Conservation (phyloP, 2,888 invertebrate genomes). For the Deroplatys truncata region DNA sequence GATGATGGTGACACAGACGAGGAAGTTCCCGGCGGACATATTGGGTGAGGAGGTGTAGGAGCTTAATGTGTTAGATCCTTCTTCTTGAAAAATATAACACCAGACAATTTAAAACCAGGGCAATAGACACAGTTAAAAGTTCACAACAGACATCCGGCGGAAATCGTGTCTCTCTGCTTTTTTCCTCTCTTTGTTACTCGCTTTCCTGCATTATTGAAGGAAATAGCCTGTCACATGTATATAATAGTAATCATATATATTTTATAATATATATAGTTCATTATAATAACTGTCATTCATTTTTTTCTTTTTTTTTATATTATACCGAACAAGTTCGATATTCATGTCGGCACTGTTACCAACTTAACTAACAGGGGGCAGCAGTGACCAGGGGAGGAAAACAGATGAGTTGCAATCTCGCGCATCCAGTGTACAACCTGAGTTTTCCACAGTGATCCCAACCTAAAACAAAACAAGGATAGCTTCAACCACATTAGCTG, state of each 20-base stretch:
- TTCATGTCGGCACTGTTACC: constrained; percentile 16
- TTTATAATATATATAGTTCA: constrained; percentile 24
- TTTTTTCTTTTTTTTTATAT: not conserved
- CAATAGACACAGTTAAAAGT: constrained; percentile 18
- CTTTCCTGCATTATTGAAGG: constrained; percentile 14
- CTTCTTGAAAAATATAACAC: constrained; percentile 22
- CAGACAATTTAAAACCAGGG: constrained; percentile 21
- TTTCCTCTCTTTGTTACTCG: not conserved
- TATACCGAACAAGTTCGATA: not conserved
- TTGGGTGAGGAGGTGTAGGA: not conserved
- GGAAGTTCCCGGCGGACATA: not conserved
- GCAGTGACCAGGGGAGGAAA: constrained; percentile 22
- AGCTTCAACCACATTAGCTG: not conserved
- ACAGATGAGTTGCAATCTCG: constrained; percentile 25
- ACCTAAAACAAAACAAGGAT: constrained; percentile 18
- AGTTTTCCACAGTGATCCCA: constrained; percentile 29
- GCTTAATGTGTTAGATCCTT: not conserved
- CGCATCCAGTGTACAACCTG: constrained; percentile 26
- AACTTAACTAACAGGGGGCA: constrained; percentile 7
- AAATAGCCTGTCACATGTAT: constrained; percentile 16
- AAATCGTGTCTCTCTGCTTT: constrained; percentile 19
- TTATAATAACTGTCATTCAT: constrained; percentile 16
- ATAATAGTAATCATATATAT: constrained; percentile 18
- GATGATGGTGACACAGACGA: not conserved
- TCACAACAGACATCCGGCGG: constrained; percentile 28